A percentile compares a stretch with the other conserved stretches of the same genome.
These are phyloP conservation scores for Doryteuthis pealeii DNA, from an alignment of 1,140 invertebrate genomes.

Conservation along the genomic window DNA sequence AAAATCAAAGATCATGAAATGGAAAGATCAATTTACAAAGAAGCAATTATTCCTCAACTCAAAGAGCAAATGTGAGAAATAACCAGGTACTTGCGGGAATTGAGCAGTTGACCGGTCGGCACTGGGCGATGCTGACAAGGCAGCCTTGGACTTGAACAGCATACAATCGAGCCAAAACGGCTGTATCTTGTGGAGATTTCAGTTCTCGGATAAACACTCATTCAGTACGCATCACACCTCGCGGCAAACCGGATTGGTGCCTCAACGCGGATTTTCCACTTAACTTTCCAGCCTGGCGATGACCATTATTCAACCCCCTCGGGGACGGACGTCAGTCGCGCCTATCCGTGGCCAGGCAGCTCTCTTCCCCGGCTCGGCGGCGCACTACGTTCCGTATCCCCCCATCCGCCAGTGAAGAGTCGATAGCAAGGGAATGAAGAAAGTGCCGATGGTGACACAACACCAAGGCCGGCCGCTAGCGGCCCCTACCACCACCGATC, in stretches of 20 bases:
- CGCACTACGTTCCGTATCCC: neutral
- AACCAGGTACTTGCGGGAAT: constrained; percentile 49
- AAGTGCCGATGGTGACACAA: neutral
- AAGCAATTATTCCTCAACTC: constrained; percentile 61
- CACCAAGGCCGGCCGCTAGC: neutral
- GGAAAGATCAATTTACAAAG: constrained; percentile 56
- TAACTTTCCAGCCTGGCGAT: neutral
- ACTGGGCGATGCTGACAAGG: constrained; percentile 27
- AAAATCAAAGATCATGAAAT: constrained; percentile 24
- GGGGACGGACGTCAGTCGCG: neutral
- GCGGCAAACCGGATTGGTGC: constrained; percentile 42
- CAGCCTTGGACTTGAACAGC: neutral
- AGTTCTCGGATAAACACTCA: constrained; percentile 15
- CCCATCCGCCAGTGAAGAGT: neutral
- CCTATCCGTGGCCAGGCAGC: neutral
- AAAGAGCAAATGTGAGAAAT: constrained; percentile 63
- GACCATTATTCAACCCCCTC: neutral
- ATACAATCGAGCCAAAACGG: neutral
- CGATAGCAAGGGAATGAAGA: too few species aligned
- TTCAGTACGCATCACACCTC: constrained; percentile 41
- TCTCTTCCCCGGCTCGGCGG: neutral
- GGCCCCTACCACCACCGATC: neutral
- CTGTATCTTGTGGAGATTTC: neutral
- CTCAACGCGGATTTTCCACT: neutral
- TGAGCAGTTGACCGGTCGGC: constrained; percentile 45